These are phyloP conservation scores for Silurus meridionalis DNA, from an alignment of 2,113 vertebrate genomes.

Conservation along the genomic window DNA sequence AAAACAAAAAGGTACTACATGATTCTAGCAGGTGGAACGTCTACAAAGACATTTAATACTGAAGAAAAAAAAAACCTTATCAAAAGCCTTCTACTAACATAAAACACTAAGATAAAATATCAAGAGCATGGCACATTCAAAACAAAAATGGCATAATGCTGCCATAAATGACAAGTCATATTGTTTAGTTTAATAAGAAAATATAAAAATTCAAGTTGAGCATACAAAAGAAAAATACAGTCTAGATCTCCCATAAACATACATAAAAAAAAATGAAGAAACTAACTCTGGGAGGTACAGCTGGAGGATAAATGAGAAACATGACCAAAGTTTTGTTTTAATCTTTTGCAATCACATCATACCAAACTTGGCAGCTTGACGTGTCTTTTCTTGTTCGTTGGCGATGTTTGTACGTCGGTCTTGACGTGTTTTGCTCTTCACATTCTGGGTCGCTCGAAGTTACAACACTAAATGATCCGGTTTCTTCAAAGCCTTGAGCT, in stretches of 20 bases:
- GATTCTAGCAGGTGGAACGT: neutral
- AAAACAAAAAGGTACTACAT: constrained; percentile 21
- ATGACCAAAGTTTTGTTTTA: neutral
- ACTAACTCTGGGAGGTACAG: neutral
- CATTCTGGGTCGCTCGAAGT: neutral
- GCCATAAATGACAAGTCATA: neutral
- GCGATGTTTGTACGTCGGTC: neutral
- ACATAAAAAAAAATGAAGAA: neutral
- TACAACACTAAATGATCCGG: constrained; percentile 10
- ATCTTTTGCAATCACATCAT: neutral
- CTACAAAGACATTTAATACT: constrained; percentile 21
- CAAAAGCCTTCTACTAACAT: neutral
- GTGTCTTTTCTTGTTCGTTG: neutral
- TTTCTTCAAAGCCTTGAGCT: neutral
- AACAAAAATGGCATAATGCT: neutral
- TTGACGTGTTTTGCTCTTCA: neutral
- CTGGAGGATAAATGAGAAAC: constrained; percentile 43
- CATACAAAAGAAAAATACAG: neutral
- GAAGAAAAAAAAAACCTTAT: neutral
- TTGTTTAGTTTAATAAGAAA: constrained; percentile 15
- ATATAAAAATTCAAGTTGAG: constrained; percentile 36
- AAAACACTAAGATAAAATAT: neutral
- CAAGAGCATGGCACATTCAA: constrained; percentile 6
- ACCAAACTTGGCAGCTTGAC: neutral
- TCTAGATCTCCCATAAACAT: neutral